These are phyloP conservation scores for Plutella xylostella DNA, from an alignment of 2,888 invertebrate genomes.

Conservation along the genomic window DNA sequence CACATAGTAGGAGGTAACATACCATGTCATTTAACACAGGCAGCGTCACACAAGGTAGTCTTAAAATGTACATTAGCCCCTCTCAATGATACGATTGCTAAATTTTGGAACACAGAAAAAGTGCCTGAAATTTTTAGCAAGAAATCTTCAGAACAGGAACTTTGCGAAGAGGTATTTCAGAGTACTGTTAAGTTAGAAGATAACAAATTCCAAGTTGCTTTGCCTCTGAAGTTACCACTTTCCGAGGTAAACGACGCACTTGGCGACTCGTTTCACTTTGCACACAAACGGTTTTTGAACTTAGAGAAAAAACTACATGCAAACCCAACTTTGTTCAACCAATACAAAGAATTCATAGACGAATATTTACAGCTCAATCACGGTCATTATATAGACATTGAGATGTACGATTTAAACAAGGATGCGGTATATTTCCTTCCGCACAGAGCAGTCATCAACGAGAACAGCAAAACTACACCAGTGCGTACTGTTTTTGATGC, in stretches of 20 bases:
- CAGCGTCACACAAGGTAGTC: neutral
- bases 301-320: slow-evolving; percentile 8
- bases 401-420: slow-evolving; percentile 5
- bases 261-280: neutral
- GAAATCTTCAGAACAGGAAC: neutral
- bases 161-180: neutral
- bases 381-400: slow-evolving; percentile 9
- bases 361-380: slow-evolving; percentile 11
- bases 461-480: slow-evolving; percentile 6
- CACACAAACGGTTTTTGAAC: neutral
- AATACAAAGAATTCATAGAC: slow-evolving; percentile 12
- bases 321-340: slow-evolving; percentile 6
- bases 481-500: slow-evolving; percentile 7
- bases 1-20: neutral
- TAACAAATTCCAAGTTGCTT: neutral
- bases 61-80: too few relatives aligned
- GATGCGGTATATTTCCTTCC: slow-evolving; percentile 10
- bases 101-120: neutral
- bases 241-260: neutral
- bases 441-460: slow-evolving; percentile 11
- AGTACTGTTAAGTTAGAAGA: neutral
- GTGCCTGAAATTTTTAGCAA: neutral
- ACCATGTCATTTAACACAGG: too few relatives aligned
- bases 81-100: neutral
- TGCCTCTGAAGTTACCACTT: neutral